phyloP scores from a whole-genome alignment of 2,797 vertebrate species.

The Xiphorhynchus erythropygius region DNA sequence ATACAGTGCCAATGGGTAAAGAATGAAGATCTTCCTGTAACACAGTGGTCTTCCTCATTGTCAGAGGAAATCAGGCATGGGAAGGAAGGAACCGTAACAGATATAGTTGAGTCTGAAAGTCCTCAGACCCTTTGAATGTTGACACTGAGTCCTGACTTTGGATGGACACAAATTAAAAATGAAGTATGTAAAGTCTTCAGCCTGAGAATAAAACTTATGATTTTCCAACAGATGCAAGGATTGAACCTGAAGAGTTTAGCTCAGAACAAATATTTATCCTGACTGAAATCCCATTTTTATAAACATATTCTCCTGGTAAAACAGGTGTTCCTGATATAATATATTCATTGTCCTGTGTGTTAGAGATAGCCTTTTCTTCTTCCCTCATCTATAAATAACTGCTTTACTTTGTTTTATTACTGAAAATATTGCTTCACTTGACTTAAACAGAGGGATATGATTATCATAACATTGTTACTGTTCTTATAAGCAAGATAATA shows the following conservation, averaged over 20 bases:
- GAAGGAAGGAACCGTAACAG: not conserved
- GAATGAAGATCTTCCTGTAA: not conserved
- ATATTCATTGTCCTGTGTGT: not conserved
- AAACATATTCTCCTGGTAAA: not conserved
- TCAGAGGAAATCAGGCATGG: not conserved
- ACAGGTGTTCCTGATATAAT: not conserved
- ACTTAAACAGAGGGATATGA: conserved; percentile 4
- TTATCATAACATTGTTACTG: conserved; percentile 46
- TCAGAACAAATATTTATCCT: not conserved
- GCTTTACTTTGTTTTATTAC: not conserved
- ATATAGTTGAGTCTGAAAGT: not conserved
- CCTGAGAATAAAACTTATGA: not conserved
- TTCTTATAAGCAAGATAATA: conserved; percentile 26
- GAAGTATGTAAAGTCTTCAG: not conserved
- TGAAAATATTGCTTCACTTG: conserved; percentile 30
- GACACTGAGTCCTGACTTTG: not conserved
- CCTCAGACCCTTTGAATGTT: not conserved
- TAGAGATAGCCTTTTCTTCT: not conserved
- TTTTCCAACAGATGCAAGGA: not conserved
- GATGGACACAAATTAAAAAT: not conserved
- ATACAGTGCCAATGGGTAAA: not conserved
- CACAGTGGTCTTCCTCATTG: not conserved
- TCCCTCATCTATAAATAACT: not conserved
- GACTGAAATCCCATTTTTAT: not conserved
- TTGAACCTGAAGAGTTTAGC: not conserved